Evolutionary conservation across 2,888 invertebrate genomes (phyloP), one percentile per base, ranked within the genome.

Genomic region (Pachliopta kotzebuea): DNA sequence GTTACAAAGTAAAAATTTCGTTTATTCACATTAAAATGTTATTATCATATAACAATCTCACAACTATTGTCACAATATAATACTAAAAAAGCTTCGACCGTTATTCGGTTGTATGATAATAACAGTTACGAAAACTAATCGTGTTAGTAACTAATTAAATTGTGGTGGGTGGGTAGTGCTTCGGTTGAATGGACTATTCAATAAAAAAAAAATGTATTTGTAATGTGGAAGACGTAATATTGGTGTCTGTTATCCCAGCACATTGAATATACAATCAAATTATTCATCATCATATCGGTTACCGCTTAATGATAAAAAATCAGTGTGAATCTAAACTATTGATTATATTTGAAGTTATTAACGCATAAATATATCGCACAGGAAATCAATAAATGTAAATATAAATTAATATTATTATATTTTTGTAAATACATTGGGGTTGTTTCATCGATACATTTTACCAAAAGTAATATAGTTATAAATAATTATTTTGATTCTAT

Each of bases 261-360:
- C 21, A 42, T 21, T 18, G 31, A 11, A 37, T 4, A 37, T 14
- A 3, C 11, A 37, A 37, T 37, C 37, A 37, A 37, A 37, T 37
- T 31, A 31, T 1, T 31, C 14, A 37, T 31, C 9, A 9, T 9
- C 2, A 31, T 9, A 8, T 31, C 11, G 9, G 17, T 52, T 21
- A 52, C 9, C 23, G 11, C 23, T n/a, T 52, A 21, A 14, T 52
- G 14, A 23, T 14, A 52, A 21, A 52, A 52, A 52, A 52, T 8
- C 20, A 9, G 8, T 9, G 8, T 8, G 11, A 31, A 31, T 31
- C 11, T 11, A 31, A 31, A 31, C 23, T 49, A 20, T 2, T 18
- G n/a, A 49, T 20, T 29, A 8, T 9, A 4, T 61, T 61, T 61
- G 54, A 54, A 54, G 53, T 42, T 24, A 26, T 60, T 60, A 60